A percentile compares a stretch with the other conserved stretches of the same genome.
Evolutionary conservation across 2,113 vertebrate genomes (phyloP).

Genomic region (Pomatostomus ruficeps): DNA sequence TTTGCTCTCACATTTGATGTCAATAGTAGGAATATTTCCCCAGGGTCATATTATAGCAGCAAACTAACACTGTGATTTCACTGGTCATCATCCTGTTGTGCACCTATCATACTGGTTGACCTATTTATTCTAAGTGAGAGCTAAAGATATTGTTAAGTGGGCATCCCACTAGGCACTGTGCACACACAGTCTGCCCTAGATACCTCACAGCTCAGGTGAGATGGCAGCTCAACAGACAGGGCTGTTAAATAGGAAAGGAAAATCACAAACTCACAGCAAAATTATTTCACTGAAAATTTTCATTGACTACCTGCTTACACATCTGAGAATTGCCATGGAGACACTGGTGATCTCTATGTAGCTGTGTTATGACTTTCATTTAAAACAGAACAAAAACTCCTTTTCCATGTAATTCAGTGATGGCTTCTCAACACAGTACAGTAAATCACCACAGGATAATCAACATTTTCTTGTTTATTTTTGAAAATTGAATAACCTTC

Average conservation of each 20-base stretch:
- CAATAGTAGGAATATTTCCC: neutral
- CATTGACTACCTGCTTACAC: neutral
- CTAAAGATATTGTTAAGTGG: neutral
- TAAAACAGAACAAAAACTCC: neutral
- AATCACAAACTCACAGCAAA: neutral
- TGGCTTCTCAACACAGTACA: neutral
- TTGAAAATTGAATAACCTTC: neutral
- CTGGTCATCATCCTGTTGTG: neutral
- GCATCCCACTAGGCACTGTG: neutral
- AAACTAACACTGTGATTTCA: neutral
- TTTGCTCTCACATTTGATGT: neutral
- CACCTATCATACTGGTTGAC: neutral
- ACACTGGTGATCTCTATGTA: neutral
- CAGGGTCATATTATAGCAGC: neutral
- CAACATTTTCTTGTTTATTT: neutral
- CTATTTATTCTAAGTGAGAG: neutral
- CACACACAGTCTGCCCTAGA: neutral
- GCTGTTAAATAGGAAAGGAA: neutral
- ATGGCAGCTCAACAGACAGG: neutral
- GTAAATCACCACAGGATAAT: neutral
- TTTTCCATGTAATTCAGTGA: neutral
- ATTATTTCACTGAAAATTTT: neutral
- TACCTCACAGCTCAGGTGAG: neutral
- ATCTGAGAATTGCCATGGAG: neutral
- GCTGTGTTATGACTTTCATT: neutral